Evolutionary conservation across 1,140 invertebrate genomes (phyloP).

Genomic region (Onthophagus taurus): DNA sequence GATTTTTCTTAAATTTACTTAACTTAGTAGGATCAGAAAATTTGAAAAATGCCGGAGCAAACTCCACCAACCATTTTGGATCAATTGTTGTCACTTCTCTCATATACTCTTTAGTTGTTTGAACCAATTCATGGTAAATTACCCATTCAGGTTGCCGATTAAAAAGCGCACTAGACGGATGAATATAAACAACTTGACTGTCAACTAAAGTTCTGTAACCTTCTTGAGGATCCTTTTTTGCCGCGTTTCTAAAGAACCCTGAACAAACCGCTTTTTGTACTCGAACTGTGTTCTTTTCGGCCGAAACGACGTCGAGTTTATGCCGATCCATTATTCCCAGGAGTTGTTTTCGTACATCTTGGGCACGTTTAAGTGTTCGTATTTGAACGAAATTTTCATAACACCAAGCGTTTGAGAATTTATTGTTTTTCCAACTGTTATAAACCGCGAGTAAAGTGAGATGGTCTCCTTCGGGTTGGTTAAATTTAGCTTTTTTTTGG

Average conservation of each 20-base stretch:
- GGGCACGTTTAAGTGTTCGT: slow-evolving; percentile 89
- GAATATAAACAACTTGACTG: slow-evolving; percentile 97
- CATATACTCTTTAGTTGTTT: slow-evolving; percentile 99
- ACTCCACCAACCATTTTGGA: slow-evolving; percentile 99
- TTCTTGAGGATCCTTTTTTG: slow-evolving; percentile 98
- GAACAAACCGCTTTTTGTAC: slow-evolving; percentile 98
- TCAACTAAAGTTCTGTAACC: slow-evolving; percentile 96
- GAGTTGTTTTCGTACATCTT: slow-evolving; percentile 97
- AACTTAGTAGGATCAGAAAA: slow-evolving; percentile 99
- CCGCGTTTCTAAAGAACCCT: slow-evolving; percentile 97
- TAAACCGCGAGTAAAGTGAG: slow-evolving; percentile 96
- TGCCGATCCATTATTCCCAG: slow-evolving; percentile 97
- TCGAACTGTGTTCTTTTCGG: slow-evolving; percentile 88
- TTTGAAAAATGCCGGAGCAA: slow-evolving; percentile 98
- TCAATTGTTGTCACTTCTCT: slow-evolving; percentile 97
- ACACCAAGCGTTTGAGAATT: slow-evolving; percentile 98
- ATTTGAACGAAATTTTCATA: slow-evolving; percentile 99
- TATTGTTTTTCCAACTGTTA: slow-evolving; percentile 99
- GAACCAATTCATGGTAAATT: slow-evolving; percentile 96
- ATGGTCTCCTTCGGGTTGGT: slow-evolving; percentile 97
- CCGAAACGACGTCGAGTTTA: slow-evolving; percentile 94
- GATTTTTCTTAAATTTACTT: slow-evolving; percentile 99
- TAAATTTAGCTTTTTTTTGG: slow-evolving; percentile 98
- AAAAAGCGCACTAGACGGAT: slow-evolving; percentile 95
- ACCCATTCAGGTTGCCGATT: slow-evolving; percentile 99